A percentile compares a stretch with the other conserved stretches of the same genome.
phyloP scores from a whole-genome alignment of 2,888 invertebrate species.

The Panorpa germanica region DNA sequence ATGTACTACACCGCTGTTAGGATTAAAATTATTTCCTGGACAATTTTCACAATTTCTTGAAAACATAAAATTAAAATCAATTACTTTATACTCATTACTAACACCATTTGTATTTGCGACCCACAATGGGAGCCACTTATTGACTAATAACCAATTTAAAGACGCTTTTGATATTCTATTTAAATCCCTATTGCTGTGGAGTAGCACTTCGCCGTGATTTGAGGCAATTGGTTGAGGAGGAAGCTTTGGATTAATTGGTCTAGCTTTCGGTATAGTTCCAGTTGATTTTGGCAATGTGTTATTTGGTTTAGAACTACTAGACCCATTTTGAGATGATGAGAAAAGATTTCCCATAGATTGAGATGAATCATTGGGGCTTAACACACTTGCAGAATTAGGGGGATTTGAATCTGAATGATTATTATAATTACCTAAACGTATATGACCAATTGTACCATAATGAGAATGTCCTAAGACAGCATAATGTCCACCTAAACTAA shows the following conservation, averaged over 20 bases:
- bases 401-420: constrained; percentile 10
- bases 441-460: constrained; percentile 25
- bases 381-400: constrained; percentile 13
- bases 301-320: too few relatives aligned
- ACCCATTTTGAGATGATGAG: constrained; percentile 16
- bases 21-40: too few relatives aligned
- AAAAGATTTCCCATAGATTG: constrained; percentile 26
- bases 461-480: constrained; percentile 25
- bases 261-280: constrained; percentile 10
- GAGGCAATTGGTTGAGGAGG: neutral
- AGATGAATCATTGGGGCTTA: constrained; percentile 19
- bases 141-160: constrained; percentile 43
- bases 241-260: neutral
- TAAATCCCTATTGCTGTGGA: constrained; percentile 15
- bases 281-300: constrained; percentile 7
- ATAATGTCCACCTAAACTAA: constrained; percentile 25
- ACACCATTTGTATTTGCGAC: constrained; percentile 31
- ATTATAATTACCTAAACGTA: constrained; percentile 23
- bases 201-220: constrained; percentile 12
- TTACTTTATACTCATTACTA: constrained; percentile 29
- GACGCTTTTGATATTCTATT: constrained; percentile 38
- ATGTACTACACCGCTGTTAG: too few relatives aligned
- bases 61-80: constrained; percentile 29
- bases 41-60: constrained; percentile 25
- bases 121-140: constrained; percentile 45